Evolutionary conservation across 2,797 vertebrate species (phyloP).

Genomic region (Rhinichthys osculus): DNA sequence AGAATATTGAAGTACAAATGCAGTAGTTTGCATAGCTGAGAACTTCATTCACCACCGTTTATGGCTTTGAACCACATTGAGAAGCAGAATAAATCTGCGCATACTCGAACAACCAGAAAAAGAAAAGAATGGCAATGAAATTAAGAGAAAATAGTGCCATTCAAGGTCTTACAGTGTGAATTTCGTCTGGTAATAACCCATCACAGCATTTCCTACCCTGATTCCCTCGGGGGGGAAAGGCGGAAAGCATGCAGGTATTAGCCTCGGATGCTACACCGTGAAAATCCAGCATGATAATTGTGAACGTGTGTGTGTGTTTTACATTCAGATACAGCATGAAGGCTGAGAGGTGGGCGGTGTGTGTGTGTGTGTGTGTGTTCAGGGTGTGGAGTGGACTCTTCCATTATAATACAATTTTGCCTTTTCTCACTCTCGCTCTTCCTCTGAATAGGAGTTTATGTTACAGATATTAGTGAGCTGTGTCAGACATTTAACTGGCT

Average conservation of each 20-base stretch:
- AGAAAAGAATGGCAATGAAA: slow-evolving; percentile 56
- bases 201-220: slow-evolving; percentile 38
- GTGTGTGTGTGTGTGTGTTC: slow-evolving; percentile 42
- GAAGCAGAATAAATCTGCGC: slow-evolving; percentile 3
- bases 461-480: slow-evolving; percentile 81
- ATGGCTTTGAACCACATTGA: slow-evolving; percentile 14
- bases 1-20: slow-evolving; percentile 21
- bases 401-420: slow-evolving; percentile 58
- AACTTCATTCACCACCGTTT: slow-evolving; percentile 17
- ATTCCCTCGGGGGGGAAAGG: slow-evolving; percentile 32
- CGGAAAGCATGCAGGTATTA: slow-evolving; percentile 52
- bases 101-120: neutral
- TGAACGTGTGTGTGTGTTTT: slow-evolving; percentile 38
- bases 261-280: slow-evolving; percentile 25
- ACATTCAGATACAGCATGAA: slow-evolving; percentile 20
- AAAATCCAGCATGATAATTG: slow-evolving; percentile 50
- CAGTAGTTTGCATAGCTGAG: neutral
- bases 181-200: slow-evolving; percentile 52
- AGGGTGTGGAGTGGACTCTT: slow-evolving; percentile 58
- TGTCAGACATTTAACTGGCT: slow-evolving; percentile 81
- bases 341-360: slow-evolving; percentile 28
- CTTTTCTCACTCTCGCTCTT: slow-evolving; percentile 44
- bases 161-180: slow-evolving; percentile 35
- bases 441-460: slow-evolving; percentile 73
- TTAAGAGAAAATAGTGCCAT: slow-evolving; percentile 49